Evolutionary conservation across 2,888 invertebrate genomes (phyloP).

Genomic region (Drosophila cognata): DNA sequence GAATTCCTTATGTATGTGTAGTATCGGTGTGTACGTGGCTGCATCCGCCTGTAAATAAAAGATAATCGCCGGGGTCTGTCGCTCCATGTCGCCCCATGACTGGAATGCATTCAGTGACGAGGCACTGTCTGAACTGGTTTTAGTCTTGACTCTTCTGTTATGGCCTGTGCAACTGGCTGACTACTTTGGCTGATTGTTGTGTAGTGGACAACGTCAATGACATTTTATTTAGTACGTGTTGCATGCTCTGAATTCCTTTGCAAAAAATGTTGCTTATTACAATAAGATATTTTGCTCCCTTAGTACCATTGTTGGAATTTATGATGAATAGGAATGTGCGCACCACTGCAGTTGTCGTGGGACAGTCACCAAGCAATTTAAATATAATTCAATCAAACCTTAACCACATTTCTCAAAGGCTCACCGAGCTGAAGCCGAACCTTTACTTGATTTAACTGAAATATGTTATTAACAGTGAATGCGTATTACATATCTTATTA

Average conservation of each 20-base stretch:
- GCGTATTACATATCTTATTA: conserved; percentile 22
- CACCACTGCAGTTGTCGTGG: background rate
- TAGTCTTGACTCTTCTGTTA: background rate
- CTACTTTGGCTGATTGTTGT: conserved; percentile 68
- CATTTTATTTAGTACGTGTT: conserved; percentile 69
- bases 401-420: background rate
- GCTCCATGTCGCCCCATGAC: conserved; percentile 52
- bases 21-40: conserved; percentile 10
- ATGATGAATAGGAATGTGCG: conserved; percentile 27
- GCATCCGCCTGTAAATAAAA: conserved; percentile 60
- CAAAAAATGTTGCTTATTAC: conserved; percentile 58
- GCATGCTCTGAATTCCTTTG: conserved; percentile 62
- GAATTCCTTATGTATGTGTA: conserved; percentile 5
- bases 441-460: conserved; percentile 1
- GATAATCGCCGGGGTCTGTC: conserved; percentile 57
- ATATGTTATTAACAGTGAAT: conserved; percentile 10
- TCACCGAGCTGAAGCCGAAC: background rate
- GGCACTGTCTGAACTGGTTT: conserved; percentile 13
- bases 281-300: conserved; percentile 50
- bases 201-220: conserved; percentile 43
- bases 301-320: conserved; percentile 46
- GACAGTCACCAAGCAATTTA: conserved; percentile 2
- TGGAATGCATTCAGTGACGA: conserved; percentile 55
- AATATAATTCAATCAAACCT: conserved; percentile 25
- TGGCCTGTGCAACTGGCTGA: conserved; percentile 36